Conservation (phyloP, 1,140 invertebrate species). For the Contarinia nasturtii region DNA sequence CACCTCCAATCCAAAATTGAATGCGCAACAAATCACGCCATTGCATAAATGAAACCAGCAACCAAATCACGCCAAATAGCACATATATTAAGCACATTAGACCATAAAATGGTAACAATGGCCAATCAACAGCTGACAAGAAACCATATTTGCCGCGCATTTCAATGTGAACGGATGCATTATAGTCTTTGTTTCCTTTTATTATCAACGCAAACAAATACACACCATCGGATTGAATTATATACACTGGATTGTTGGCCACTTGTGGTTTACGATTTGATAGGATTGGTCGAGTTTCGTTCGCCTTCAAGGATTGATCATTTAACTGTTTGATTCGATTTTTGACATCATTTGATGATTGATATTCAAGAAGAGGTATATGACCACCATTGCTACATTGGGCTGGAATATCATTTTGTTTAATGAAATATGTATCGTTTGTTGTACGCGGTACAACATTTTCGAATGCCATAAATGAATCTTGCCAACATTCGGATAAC, state of each 20-base stretch:
- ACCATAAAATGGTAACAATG: conserved; percentile 66
- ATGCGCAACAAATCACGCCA: conserved; percentile 84
- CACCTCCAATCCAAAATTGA: conserved; percentile 88
- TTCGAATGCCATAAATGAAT: conserved; percentile 5
- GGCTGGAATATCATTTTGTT: neutral
- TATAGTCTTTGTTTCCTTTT: conserved; percentile 16
- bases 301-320: neutral
- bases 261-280: neutral
- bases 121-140: conserved; percentile 56
- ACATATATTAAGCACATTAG: conserved; percentile 78
- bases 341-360: neutral
- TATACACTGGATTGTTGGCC: conserved; percentile 18
- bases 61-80: conserved; percentile 63
- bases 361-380: neutral
- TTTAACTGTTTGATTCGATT: neutral
- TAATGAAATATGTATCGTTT: neutral
- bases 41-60: conserved; percentile 61
- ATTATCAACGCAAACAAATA: conserved; percentile 29
- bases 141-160: conserved; percentile 47
- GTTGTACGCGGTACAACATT: neutral
- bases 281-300: neutral
- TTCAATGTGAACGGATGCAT: conserved; percentile 34
- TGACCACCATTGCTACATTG: neutral
- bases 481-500: conserved; percentile 7
- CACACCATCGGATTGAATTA: conserved; percentile 29